A percentile compares a stretch with the other conserved stretches of the same genome.
Evolutionary conservation across 2,113 vertebrate genomes (phyloP).

Genomic region (Meles meles): DNA sequence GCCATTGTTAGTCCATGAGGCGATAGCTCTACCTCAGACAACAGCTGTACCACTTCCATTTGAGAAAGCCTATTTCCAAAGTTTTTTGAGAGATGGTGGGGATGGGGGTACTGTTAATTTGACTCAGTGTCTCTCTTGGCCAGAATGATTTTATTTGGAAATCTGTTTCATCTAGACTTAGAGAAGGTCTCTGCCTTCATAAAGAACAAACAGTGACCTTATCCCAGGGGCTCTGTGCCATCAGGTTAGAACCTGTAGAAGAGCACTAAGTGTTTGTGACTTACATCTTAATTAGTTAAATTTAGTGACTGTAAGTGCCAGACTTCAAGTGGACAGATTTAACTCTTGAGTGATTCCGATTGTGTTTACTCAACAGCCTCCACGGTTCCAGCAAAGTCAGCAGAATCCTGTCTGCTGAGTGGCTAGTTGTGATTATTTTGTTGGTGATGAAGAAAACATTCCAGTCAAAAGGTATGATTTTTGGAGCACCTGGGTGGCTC

Average conservation of each 20-base stretch:
- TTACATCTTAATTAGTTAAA: too few species aligned
- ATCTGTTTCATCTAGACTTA: background rate
- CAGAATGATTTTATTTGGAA: slow-evolving; percentile 9
- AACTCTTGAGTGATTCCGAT: background rate
- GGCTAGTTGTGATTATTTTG: background rate
- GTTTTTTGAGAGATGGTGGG: background rate
- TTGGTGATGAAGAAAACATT: background rate
- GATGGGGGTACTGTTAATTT: background rate
- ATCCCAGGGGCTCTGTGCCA: background rate
- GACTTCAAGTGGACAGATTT: background rate
- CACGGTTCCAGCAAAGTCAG: background rate
- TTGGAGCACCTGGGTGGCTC: background rate
- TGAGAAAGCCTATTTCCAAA: background rate
- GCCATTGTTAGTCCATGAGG: background rate
- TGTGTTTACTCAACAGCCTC: background rate
- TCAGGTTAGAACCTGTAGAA: background rate
- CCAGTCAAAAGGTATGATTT: background rate
- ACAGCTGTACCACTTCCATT: background rate
- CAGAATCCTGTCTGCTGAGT: background rate
- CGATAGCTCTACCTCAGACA: background rate
- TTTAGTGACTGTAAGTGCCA: too few species aligned
- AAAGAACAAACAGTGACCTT: background rate
- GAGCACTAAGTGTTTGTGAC: background rate
- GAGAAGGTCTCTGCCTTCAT: background rate
- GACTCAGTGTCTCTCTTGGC: background rate